Evolutionary conservation across 92 coral and sea anemone species (phyloP).

Genomic region (Umimayanthus kanabou): DNA sequence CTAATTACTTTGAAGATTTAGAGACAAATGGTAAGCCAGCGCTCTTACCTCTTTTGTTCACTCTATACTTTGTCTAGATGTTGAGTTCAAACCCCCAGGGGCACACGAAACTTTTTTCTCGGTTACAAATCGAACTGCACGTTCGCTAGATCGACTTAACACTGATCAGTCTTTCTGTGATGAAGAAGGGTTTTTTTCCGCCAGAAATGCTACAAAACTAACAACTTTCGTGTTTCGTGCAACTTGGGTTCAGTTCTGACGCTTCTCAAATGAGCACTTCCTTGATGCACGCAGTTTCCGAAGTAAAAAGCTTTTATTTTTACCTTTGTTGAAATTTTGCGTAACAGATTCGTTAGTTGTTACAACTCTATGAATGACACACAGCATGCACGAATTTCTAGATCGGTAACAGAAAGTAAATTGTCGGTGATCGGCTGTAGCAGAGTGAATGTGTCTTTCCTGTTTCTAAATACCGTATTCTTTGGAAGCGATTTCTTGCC

Average conservation of each 20-base stretch:
- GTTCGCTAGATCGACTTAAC: neutral
- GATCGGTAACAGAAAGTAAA: no score
- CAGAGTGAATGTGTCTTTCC: neutral
- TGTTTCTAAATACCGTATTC: neutral
- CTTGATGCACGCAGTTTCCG: slow-evolving; percentile 28
- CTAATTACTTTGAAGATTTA: slow-evolving; percentile 30
- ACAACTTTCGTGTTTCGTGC: slow-evolving; percentile 38
- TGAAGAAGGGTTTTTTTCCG: neutral
- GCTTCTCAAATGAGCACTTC: slow-evolving; percentile 21
- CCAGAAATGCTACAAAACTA: neutral
- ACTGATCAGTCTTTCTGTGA: neutral
- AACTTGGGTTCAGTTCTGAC: neutral
- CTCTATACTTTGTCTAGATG: slow-evolving; percentile 12
- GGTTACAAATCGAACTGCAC: slow-evolving; percentile 6
- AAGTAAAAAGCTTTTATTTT: slow-evolving; percentile 16
- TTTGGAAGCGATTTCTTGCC: neutral
- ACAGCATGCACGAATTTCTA: neutral
- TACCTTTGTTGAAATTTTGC: slow-evolving; percentile 8
- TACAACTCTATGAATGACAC: neutral
- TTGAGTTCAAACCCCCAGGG: slow-evolving; percentile 30
- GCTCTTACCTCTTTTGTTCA: slow-evolving; percentile 39
- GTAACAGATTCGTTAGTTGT: slow-evolving; percentile 10
- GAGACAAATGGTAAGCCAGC: slow-evolving; percentile 28
- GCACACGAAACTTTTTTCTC: slow-evolving; percentile 32
- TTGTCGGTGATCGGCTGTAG: no score